Conservation (phyloP, 2,888 invertebrate species). For the Elysia crispata region DNA sequence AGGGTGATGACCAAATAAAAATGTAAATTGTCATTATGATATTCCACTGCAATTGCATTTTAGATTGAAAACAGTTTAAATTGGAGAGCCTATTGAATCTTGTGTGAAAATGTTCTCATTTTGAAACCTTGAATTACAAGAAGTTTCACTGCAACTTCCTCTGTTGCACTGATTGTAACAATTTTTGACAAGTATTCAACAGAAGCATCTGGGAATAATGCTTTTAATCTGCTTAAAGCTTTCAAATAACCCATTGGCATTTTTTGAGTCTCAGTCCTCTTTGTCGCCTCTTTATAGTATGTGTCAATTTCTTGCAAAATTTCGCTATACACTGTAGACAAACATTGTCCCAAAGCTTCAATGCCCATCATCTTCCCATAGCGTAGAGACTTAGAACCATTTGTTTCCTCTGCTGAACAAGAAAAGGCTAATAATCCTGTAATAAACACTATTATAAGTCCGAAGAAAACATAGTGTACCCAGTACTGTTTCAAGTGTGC, state of each 20-base stretch:
- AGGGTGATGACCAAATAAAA: too few relatives aligned
- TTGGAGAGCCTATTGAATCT: background rate
- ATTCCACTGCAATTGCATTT: too few relatives aligned
- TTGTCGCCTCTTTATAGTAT: background rate
- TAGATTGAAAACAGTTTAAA: too few relatives aligned
- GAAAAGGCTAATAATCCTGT: slow-evolving; percentile 2
- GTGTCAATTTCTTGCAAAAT: slow-evolving; percentile 30
- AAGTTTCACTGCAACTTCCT: slow-evolving; percentile 60
- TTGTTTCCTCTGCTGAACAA: background rate
- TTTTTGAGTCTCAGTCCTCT: slow-evolving; percentile 19
- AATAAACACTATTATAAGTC: background rate
- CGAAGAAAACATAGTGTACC: slow-evolving; percentile 31
- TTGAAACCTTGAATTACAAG: slow-evolving; percentile 61
- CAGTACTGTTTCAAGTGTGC: slow-evolving; percentile 30
- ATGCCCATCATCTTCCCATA: slow-evolving; percentile 48
- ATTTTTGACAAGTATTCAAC: slow-evolving; percentile 45
- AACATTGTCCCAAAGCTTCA: slow-evolving; percentile 31
- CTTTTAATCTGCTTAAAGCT: slow-evolving; percentile 60
- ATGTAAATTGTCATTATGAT: too few relatives aligned
- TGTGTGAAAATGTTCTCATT: slow-evolving; percentile 48
- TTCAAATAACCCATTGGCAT: slow-evolving; percentile 48
- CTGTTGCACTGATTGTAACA: slow-evolving; percentile 53
- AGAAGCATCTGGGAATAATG: slow-evolving; percentile 62
- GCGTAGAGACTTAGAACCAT: slow-evolving; percentile 37
- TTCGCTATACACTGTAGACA: slow-evolving; percentile 31